A percentile compares a stretch with the other conserved stretches of the same genome.
These are phyloP conservation scores for Ctenosaura bakeri DNA, from an alignment of 2,797 vertebrate genomes.

Conservation along the genomic window DNA sequence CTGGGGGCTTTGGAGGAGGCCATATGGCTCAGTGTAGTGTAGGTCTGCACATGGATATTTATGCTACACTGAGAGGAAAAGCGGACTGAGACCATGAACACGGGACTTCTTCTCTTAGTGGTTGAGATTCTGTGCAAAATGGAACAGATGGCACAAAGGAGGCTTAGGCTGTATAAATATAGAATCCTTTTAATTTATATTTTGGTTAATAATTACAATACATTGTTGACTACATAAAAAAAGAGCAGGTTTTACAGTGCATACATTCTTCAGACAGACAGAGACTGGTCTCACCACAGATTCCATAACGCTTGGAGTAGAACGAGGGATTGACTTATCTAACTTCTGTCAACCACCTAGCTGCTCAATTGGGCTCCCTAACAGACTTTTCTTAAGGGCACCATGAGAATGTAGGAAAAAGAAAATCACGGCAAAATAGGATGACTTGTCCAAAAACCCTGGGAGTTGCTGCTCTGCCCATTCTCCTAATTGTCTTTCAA, in stretches of 20 bases:
- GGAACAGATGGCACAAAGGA: constrained; percentile 65
- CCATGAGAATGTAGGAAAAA: constrained; percentile 36
- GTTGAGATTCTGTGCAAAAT: neutral
- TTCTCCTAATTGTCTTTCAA: neutral
- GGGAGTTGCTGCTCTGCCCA: constrained; percentile 14
- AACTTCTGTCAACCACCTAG: constrained; percentile 25
- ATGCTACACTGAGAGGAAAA: too few relatives aligned
- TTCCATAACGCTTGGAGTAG: constrained; percentile 49
- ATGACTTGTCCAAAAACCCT: neutral
- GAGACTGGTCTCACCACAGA: constrained; percentile 63
- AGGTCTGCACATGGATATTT: too few relatives aligned
- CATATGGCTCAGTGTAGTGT: too few relatives aligned
- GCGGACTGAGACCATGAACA: too few relatives aligned
- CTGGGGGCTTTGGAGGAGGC: too few relatives aligned
- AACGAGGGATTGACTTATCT: constrained; percentile 19
- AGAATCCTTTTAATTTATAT: constrained; percentile 78
- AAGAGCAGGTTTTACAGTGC: constrained; percentile 79
- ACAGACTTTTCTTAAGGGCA: constrained; percentile 47
- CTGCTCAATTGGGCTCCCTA: constrained; percentile 10
- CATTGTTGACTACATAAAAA: constrained; percentile 75
- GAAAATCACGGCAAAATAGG: neutral
- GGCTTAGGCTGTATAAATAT: constrained; percentile 79
- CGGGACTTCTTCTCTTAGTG: neutral
- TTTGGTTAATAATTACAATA: constrained; percentile 82
- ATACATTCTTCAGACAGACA: constrained; percentile 77